Conservation (phyloP, 2,888 invertebrate genomes). For the Alcis repandata region DNA sequence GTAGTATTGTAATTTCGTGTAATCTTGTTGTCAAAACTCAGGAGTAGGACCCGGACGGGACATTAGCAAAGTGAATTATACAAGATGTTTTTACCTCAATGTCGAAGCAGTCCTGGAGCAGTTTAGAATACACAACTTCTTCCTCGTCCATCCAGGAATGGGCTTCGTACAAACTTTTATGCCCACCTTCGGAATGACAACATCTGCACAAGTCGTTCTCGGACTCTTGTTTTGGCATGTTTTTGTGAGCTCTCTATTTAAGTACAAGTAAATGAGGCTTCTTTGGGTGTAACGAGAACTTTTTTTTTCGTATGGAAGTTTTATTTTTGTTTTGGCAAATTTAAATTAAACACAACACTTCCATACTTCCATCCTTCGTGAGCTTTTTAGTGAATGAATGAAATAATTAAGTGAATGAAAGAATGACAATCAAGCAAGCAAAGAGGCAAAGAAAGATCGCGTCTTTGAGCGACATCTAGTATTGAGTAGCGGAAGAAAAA, state of each 20-base stretch:
- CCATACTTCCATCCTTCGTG: too few relatives aligned
- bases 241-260: background rate
- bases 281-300: background rate
- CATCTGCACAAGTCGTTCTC: slow-evolving; percentile 49
- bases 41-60: background rate
- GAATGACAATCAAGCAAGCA: too few relatives aligned
- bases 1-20: too few relatives aligned
- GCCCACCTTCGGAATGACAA: slow-evolving; percentile 42
- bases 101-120: slow-evolving; percentile 54
- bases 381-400: too few relatives aligned
- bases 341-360: too few relatives aligned
- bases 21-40: too few relatives aligned
- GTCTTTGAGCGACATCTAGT: background rate
- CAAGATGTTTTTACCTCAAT: slow-evolving; percentile 50
- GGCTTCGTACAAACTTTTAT: slow-evolving; percentile 26
- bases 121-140: slow-evolving; percentile 50
- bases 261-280: background rate
- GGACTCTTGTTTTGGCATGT: slow-evolving; percentile 19
- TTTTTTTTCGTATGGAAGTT: background rate
- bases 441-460: background rate
- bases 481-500: background rate
- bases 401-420: too few relatives aligned
- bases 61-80: background rate
- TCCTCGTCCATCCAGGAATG: slow-evolving; percentile 46
- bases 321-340: too few relatives aligned